phyloP scores from a whole-genome alignment of 1,140 invertebrate species.

The Papilio dardanus region DNA sequence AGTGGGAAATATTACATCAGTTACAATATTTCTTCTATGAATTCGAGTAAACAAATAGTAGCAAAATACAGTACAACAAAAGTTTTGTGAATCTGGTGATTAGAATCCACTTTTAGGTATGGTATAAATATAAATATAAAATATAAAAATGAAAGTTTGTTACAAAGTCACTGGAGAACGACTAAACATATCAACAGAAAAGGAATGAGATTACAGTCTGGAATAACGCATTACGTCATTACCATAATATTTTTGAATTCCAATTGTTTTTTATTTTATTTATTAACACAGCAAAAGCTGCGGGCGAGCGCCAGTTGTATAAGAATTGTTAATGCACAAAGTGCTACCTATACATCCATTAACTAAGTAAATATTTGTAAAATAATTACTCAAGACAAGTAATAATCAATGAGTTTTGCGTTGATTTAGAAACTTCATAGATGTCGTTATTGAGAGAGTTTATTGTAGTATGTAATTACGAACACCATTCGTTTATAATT shows the following conservation, averaged over 20 bases:
- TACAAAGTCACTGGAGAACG: too few species aligned
- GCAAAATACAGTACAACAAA: too few species aligned
- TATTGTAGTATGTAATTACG: slow-evolving; percentile 20
- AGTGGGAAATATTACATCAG: slow-evolving; percentile 1
- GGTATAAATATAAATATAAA: too few species aligned
- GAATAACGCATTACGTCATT: too few species aligned
- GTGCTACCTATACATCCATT: neutral
- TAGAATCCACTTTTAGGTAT: too few species aligned
- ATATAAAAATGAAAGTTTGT: too few species aligned
- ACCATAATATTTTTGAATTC: too few species aligned
- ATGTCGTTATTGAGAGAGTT: slow-evolving; percentile 4
- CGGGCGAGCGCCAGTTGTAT: neutral
- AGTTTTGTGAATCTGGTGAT: too few species aligned
- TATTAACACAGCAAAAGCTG: neutral
- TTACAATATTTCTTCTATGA: neutral
- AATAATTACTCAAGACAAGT: neutral
- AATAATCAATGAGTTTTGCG: neutral
- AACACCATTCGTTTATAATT: slow-evolving; percentile 26
- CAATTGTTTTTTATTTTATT: neutral
- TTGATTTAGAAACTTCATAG: slow-evolving; percentile 3
- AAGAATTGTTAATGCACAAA: neutral
- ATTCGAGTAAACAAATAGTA: neutral
- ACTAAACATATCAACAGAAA: too few species aligned
- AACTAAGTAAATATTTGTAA: neutral
- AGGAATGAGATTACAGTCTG: too few species aligned